These are phyloP conservation scores for Apis cerana DNA, from an alignment of 1,140 invertebrate species.

Conservation along the genomic window DNA sequence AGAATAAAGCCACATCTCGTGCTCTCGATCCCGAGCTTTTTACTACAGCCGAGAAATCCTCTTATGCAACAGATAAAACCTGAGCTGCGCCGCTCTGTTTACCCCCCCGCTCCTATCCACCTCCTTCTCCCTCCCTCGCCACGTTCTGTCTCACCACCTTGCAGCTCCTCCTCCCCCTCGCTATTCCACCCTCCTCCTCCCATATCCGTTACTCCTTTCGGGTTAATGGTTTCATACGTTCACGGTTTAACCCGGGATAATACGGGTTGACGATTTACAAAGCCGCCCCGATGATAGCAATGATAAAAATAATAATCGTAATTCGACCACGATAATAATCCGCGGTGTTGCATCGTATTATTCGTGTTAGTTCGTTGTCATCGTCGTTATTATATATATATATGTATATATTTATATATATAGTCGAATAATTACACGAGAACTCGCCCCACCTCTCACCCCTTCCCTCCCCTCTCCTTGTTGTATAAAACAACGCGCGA, in stretches of 20 bases:
- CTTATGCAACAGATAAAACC: slow-evolving; percentile 56
- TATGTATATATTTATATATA: background rate
- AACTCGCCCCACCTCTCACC: background rate
- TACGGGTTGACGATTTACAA: background rate
- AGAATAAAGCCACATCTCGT: slow-evolving; percentile 54
- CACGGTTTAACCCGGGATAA: background rate
- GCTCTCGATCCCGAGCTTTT: slow-evolving; percentile 62
- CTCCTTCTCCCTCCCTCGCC: background rate
- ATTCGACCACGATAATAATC: slow-evolving; percentile 9
- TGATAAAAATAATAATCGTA: slow-evolving; percentile 21
- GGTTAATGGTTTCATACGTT: slow-evolving; percentile 17
- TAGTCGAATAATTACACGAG: slow-evolving; percentile 29
- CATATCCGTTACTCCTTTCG: background rate
- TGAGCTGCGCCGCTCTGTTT: slow-evolving; percentile 18
- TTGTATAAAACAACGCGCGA: background rate
- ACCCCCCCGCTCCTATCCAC: slow-evolving; percentile 17
- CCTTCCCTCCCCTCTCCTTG: background rate
- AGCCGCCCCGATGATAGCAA: background rate
- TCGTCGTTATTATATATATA: background rate
- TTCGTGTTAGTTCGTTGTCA: background rate
- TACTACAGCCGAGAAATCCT: slow-evolving; percentile 59
- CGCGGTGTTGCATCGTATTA: background rate
- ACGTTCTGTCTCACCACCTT: slow-evolving; percentile 10
- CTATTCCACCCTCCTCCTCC: too few relatives aligned
- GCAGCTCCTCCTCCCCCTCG: too few relatives aligned